phyloP scores from a whole-genome alignment of 2,888 invertebrate genomes.

The Caradrina kadenii region DNA sequence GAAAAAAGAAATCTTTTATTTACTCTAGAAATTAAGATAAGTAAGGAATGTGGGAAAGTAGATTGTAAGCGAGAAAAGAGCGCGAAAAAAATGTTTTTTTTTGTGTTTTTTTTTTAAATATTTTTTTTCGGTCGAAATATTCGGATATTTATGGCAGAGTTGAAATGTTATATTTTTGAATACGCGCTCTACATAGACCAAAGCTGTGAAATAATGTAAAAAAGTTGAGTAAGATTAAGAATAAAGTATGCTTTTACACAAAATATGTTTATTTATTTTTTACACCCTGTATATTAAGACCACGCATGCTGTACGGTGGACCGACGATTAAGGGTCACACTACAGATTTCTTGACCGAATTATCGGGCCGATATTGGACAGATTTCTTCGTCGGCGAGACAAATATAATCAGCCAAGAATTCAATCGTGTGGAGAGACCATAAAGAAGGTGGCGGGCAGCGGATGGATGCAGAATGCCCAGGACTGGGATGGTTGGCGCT shows the following conservation, averaged over 20 bases:
- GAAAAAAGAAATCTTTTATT: conserved; percentile 67
- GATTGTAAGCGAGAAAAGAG: conserved; percentile 74
- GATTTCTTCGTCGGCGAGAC: no score
- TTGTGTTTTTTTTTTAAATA: conserved; percentile 59
- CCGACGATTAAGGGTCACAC: no score
- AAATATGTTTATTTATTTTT: conserved; percentile 56
- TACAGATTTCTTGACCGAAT: no score
- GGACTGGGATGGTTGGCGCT: no score
- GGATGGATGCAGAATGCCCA: no score
- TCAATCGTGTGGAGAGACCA: no score
- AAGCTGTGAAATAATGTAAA: conserved; percentile 88
- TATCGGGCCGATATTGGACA: no score
- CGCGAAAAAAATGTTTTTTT: conserved; percentile 67
- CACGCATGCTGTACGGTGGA: no score
- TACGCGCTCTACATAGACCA: conserved; percentile 87
- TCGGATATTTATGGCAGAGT: conserved; percentile 63
- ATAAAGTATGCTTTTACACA: conserved; percentile 81
- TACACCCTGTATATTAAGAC: background rate
- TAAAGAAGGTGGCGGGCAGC: no score
- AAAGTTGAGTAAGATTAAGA: conserved; percentile 77
- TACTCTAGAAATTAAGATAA: conserved; percentile 75
- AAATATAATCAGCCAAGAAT: no score
- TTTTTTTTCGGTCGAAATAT: conserved; percentile 55
- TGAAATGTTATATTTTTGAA: conserved; percentile 71
- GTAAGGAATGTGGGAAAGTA: conserved; percentile 68